Evolutionary conservation across 2,113 vertebrate species (phyloP).

Genomic region (Turnix velox): DNA sequence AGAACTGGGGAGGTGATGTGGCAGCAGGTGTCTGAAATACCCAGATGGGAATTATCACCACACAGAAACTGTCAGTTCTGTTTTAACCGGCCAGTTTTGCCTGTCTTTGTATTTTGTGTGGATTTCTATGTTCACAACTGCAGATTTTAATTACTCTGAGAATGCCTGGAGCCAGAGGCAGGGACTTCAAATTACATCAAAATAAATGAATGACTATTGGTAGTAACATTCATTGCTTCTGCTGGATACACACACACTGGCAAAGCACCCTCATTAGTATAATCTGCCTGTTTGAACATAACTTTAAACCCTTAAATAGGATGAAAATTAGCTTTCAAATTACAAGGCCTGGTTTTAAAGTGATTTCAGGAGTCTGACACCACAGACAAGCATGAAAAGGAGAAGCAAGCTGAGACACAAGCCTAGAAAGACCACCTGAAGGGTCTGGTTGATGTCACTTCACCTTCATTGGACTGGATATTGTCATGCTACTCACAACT

Average conservation of each 20-base stretch:
- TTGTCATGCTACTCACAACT: background rate
- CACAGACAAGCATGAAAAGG: background rate
- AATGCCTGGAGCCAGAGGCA: background rate
- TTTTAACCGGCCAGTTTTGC: background rate
- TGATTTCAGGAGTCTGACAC: background rate
- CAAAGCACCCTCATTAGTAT: background rate
- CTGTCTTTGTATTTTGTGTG: background rate
- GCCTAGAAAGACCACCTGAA: background rate
- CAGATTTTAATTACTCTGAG: background rate
- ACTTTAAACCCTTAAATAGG: background rate
- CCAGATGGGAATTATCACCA: background rate
- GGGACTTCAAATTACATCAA: background rate
- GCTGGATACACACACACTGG: background rate
- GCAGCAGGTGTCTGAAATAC: background rate
- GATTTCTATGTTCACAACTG: background rate
- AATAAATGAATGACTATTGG: background rate
- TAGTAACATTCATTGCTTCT: background rate
- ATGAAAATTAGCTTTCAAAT: background rate
- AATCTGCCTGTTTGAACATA: background rate
- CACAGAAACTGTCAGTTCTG: background rate
- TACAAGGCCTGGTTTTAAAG: background rate
- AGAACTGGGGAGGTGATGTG: background rate
- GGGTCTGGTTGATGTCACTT: background rate
- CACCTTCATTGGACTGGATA: background rate
- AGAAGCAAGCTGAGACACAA: background rate